These are phyloP conservation scores for Eurystomus gularis DNA, from an alignment of 2,113 vertebrate species.

Conservation along the genomic window DNA sequence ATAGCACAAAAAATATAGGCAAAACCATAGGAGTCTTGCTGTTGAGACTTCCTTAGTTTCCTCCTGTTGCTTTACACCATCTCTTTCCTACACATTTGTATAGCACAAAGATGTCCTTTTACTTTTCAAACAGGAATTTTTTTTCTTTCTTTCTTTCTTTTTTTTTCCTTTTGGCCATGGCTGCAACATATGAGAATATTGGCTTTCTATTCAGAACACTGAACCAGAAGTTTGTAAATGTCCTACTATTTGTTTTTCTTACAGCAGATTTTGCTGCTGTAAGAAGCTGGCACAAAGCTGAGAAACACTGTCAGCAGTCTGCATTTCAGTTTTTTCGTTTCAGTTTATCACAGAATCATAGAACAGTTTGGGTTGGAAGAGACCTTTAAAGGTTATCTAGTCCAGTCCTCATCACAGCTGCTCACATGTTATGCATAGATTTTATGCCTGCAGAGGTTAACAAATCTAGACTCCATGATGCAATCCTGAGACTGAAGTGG, in stretches of 20 bases:
- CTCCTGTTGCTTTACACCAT: neutral
- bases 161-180: neutral
- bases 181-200: neutral
- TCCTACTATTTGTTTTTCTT: neutral
- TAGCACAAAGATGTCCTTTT: neutral
- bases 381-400: neutral
- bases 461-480: neutral
- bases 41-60: neutral
- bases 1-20: neutral
- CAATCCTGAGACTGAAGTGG: neutral
- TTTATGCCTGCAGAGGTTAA: neutral
- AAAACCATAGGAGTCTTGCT: neutral
- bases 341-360: neutral
- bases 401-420: neutral
- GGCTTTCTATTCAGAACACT: neutral
- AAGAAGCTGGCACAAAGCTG: neutral
- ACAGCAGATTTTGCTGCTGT: neutral
- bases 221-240: neutral
- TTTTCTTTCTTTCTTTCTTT: neutral
- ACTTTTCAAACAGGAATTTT: neutral
- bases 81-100: neutral
- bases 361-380: neutral
- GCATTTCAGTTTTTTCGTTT: neutral
- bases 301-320: neutral
- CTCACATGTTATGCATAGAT: neutral